phyloP scores from a whole-genome alignment of 2,888 invertebrate species.

The Pseudococcus jackbeardsleyi region DNA sequence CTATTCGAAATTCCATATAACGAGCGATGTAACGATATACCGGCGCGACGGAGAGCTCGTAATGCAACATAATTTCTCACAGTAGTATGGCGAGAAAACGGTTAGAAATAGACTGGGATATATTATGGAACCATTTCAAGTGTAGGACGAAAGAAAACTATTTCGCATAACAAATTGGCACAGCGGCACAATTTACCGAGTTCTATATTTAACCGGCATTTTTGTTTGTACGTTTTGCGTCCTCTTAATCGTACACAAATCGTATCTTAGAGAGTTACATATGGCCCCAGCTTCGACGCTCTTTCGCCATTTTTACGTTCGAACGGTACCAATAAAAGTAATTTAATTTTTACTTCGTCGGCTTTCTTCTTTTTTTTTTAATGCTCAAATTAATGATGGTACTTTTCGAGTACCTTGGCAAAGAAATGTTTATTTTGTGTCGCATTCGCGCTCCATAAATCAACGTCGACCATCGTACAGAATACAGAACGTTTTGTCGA shows the following conservation, averaged over 20 bases:
- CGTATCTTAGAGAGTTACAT: constrained; percentile 26
- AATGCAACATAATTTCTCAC: constrained; percentile 33
- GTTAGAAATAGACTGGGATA: constrained; percentile 58
- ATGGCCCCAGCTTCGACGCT: constrained; percentile 31
- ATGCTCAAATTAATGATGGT: constrained; percentile 40
- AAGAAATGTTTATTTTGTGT: constrained; percentile 52
- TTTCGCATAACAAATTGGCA: constrained; percentile 65
- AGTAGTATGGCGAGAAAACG: constrained; percentile 30
- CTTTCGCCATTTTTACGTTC: constrained; percentile 45
- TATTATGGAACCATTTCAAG: constrained; percentile 64
- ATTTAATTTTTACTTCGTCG: constrained; percentile 31
- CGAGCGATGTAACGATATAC: constrained; percentile 41
- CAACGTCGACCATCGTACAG: not conserved
- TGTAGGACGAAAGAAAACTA: constrained; percentile 64
- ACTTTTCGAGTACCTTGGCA: constrained; percentile 32
- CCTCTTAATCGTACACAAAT: constrained; percentile 16
- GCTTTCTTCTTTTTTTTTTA: not conserved
- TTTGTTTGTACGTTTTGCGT: constrained; percentile 56
- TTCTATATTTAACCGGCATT: constrained; percentile 64
- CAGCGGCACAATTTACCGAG: constrained; percentile 63
- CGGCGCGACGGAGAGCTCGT: not conserved
- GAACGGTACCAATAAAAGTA: constrained; percentile 51
- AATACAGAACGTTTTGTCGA: not conserved
- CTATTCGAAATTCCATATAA: constrained; percentile 23
- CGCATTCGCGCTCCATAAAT: constrained; percentile 17